Evolutionary conservation across 1,140 invertebrate species (phyloP).

Genomic region (Diabrotica undecimpunctata): DNA sequence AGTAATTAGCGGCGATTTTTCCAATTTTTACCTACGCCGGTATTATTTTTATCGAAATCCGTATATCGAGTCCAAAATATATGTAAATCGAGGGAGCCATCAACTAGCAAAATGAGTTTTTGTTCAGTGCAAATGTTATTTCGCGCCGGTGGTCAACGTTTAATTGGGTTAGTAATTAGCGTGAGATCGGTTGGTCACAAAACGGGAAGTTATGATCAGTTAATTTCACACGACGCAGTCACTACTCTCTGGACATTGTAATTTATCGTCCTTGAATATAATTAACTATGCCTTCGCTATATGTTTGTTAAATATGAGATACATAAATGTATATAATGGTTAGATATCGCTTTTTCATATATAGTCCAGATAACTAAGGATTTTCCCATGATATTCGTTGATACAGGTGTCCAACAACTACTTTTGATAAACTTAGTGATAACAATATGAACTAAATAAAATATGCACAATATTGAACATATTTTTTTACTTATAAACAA

Average conservation of each 20-base stretch:
- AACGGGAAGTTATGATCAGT: conserved; percentile 38
- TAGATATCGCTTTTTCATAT: background rate
- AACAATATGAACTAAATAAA: too few relatives aligned
- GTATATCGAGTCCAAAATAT: background rate
- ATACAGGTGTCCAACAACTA: too few relatives aligned
- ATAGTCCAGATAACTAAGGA: too few relatives aligned
- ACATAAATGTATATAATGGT: background rate
- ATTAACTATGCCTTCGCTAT: conserved; percentile 26
- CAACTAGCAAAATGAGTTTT: background rate
- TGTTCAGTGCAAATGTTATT: conserved; percentile 13
- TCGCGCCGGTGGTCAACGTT: conserved; percentile 7
- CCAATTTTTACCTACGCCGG: too few relatives aligned
- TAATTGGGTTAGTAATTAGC: conserved; percentile 28
- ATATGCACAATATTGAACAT: too few relatives aligned
- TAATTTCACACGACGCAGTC: conserved; percentile 33
- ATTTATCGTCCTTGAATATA: conserved; percentile 33
- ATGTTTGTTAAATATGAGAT: conserved; percentile 6
- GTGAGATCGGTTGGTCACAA: conserved; percentile 32
- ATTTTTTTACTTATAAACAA: too few relatives aligned
- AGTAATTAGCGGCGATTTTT: too few relatives aligned
- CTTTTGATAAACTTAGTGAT: too few relatives aligned
- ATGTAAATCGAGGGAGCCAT: background rate
- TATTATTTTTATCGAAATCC: background rate
- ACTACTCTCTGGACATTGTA: conserved; percentile 23
- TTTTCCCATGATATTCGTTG: too few relatives aligned